Evolutionary conservation across 2,888 invertebrate species (phyloP), one percentile per base, ranked within the genome.

Genomic region (Rhagium mordax): DNA sequence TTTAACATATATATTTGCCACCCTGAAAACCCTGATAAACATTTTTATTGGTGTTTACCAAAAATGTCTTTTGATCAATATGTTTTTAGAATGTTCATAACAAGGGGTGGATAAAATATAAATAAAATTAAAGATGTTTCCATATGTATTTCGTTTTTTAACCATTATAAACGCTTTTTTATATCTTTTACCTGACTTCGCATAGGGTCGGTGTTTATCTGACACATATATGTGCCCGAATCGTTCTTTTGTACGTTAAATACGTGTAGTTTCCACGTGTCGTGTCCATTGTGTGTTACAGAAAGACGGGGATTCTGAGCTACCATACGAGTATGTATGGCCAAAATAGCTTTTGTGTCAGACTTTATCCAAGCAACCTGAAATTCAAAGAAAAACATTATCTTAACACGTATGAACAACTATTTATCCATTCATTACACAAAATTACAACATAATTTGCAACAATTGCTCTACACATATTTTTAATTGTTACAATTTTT

Each of bases 351-450:
- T 88, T 96, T 95, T 68, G 95, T 94, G 89, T 96, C 96, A 51
- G 95, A 95, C 88, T 96, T 96, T 87, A 96, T 95, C 96, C 96
- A 96, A 83, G 96, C 96, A 83, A 96, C 95, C 96, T 96, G 89
- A 85, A 89, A 85, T 76, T 78, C 76, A 84, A 76, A 73, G 49
- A 67, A 64, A 48, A 72, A 65, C 48, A 41, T 41, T 3, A n/a
- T 41, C 13, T 41, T n/a, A 41, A 13, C n/a, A 41, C 41, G 13
- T n/a, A 41, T 3, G 13, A 10, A 7, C 33, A 41, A 3, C 13
- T 41, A 13, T 41, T 2, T 41, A 41, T 41, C 5, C 8, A 33
- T 7, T 33, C n/a, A 4, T n/a, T n/a, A 41, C 41, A n/a, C 5
- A 4, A 4, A 41, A 41, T n/a, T n/a, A n/a, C n/a, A n/a, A 41